Evolutionary conservation across 2,113 vertebrate genomes (phyloP).

Genomic region (Calyptommatus sinebrachiatus): DNA sequence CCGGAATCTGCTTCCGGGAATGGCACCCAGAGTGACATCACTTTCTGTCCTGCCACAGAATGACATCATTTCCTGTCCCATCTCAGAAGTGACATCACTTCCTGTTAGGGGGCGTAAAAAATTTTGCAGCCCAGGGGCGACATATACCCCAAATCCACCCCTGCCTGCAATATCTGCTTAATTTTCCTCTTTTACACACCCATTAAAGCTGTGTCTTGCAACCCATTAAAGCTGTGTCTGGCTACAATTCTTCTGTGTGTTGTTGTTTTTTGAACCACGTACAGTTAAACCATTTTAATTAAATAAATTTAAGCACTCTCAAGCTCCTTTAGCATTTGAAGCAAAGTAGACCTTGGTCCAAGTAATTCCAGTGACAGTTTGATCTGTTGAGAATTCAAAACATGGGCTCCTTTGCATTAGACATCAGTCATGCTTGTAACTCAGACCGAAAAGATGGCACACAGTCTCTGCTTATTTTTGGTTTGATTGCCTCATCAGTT

Average conservation of each 20-base stretch:
- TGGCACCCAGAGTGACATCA: too few species aligned
- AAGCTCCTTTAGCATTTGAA: not conserved
- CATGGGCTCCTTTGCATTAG: constrained; percentile 1
- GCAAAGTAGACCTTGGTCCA: not conserved
- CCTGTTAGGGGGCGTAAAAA: too few species aligned
- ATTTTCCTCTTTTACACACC: too few species aligned
- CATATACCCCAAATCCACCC: too few species aligned
- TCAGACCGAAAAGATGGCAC: constrained; percentile 13
- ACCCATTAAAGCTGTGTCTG: not conserved
- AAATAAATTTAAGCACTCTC: constrained; percentile 13
- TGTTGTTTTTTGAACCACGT: constrained; percentile 13
- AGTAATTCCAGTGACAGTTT: constrained; percentile 3
- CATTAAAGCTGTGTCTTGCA: not conserved
- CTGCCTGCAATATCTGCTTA: too few species aligned
- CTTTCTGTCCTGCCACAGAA: too few species aligned
- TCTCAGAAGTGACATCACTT: too few species aligned
- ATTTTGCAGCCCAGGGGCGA: too few species aligned
- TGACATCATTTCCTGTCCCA: too few species aligned
- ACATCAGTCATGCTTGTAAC: constrained; percentile 11
- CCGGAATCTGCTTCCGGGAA: too few species aligned
- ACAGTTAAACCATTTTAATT: not conserved
- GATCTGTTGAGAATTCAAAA: constrained; percentile 16
- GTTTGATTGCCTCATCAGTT: constrained; percentile 19
- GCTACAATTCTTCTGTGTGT: not conserved
- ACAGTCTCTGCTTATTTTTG: not conserved